Evolutionary conservation across 1,140 invertebrate species (phyloP).

Genomic region (Pseudomyrmex pallidus): DNA sequence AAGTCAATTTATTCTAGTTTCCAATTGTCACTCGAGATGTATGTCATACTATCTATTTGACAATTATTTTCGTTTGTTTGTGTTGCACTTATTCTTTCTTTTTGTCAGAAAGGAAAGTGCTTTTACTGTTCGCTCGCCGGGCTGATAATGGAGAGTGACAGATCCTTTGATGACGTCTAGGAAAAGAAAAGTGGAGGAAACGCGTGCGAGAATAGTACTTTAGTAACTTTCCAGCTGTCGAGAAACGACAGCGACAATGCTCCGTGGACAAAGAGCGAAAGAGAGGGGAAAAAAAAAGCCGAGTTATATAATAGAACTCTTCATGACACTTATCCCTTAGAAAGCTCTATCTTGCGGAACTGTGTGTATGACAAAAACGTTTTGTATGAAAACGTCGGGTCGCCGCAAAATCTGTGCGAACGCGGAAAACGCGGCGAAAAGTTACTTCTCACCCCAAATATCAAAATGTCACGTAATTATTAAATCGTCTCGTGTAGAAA

Average conservation of each 20-base stretch:
- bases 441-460: background rate
- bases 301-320: conserved; percentile 52
- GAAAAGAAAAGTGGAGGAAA: conserved; percentile 42
- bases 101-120: conserved; percentile 45
- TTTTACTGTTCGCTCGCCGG: conserved; percentile 68
- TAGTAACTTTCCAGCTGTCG: conserved; percentile 66
- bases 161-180: conserved; percentile 66
- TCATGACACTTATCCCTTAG: conserved; percentile 41
- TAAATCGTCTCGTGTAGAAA: too few relatives aligned
- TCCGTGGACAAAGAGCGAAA: conserved; percentile 30
- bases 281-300: conserved; percentile 6
- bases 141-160: conserved; percentile 69
- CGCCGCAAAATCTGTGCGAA: conserved; percentile 1
- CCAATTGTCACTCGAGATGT: background rate
- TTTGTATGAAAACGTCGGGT: background rate
- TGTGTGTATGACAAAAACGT: background rate
- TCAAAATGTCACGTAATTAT: background rate
- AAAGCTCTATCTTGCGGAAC: conserved; percentile 41
- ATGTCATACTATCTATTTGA: background rate
- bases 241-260: conserved; percentile 30
- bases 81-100: background rate
- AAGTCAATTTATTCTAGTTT: too few relatives aligned
- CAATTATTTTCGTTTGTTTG: conserved; percentile 22
- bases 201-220: conserved; percentile 45
- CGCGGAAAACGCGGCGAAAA: background rate